Evolutionary conservation across 2,113 vertebrate species (phyloP).

Genomic region (Saccopteryx bilineata): DNA sequence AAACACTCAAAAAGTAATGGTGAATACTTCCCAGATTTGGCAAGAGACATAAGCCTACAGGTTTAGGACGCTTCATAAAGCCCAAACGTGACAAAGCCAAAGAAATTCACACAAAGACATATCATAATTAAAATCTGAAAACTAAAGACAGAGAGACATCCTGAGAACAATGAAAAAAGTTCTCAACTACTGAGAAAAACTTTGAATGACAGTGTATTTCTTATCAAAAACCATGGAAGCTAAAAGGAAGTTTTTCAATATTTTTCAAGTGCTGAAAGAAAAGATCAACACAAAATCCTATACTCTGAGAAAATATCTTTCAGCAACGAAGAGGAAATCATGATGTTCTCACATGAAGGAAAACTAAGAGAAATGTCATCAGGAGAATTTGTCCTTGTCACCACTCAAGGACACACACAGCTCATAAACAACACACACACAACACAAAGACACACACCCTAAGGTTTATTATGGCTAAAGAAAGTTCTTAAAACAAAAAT

Average conservation of each 20-base stretch:
- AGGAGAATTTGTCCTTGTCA: not conserved
- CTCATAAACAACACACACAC: too few relatives aligned
- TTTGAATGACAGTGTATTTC: not conserved
- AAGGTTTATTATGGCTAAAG: not conserved
- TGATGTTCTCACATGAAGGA: not conserved
- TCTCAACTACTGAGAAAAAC: not conserved
- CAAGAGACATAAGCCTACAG: not conserved
- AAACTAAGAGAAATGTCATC: not conserved
- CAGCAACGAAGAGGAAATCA: not conserved
- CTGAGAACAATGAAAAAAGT: not conserved
- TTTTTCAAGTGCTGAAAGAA: not conserved
- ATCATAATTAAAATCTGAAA: not conserved
- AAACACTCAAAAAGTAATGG: not conserved
- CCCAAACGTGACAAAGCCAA: conserved; percentile 4
- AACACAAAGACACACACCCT: not conserved
- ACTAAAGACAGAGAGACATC: not conserved
- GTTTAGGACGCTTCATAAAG: not conserved
- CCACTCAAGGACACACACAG: too few relatives aligned
- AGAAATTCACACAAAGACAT: conserved; percentile 23
- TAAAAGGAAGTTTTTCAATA: too few relatives aligned
- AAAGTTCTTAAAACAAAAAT: not conserved
- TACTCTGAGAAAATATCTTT: not conserved
- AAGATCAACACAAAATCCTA: not conserved
- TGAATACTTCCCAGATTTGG: not conserved
- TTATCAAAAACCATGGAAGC: too few relatives aligned